phyloP scores from a whole-genome alignment of 1,140 invertebrate genomes.

The Bombus soroeensis region DNA sequence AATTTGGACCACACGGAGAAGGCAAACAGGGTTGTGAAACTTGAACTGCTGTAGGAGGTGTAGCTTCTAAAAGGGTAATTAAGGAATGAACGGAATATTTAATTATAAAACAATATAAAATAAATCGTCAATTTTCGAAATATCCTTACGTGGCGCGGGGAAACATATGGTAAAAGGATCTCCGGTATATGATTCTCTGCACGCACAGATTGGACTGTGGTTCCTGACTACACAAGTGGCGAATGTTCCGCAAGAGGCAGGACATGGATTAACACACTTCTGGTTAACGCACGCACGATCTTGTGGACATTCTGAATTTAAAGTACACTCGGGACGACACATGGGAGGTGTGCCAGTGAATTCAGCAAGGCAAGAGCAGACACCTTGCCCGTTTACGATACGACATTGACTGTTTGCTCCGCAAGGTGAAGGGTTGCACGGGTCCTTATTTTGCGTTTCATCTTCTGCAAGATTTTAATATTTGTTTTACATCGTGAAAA shows the following conservation, averaged over 20 bases:
- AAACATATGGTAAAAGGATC: constrained; percentile 86
- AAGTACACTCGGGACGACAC: constrained; percentile 88
- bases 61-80: background rate
- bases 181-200: constrained; percentile 85
- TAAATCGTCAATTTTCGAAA: background rate
- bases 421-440: constrained; percentile 84
- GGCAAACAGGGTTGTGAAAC: constrained; percentile 87
- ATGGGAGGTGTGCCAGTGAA: constrained; percentile 88
- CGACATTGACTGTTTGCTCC: constrained; percentile 82
- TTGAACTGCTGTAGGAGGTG: constrained; percentile 64
- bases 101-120: constrained; percentile 49
- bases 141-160: constrained; percentile 74
- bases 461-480: constrained; percentile 77
- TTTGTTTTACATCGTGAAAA: background rate
- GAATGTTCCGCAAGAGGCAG: constrained; percentile 86
- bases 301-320: constrained; percentile 87
- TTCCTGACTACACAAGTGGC: constrained; percentile 88
- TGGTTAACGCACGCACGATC: constrained; percentile 86
- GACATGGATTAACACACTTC: constrained; percentile 88
- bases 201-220: constrained; percentile 91
- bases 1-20: constrained; percentile 89
- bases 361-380: constrained; percentile 86
- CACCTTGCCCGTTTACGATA: constrained; percentile 72
- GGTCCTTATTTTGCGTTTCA: constrained; percentile 53
- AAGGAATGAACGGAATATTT: background rate